Evolutionary conservation across 2,888 invertebrate genomes (phyloP), one percentile per base, ranked within the genome.

Genomic region (Andrena bucephala): DNA sequence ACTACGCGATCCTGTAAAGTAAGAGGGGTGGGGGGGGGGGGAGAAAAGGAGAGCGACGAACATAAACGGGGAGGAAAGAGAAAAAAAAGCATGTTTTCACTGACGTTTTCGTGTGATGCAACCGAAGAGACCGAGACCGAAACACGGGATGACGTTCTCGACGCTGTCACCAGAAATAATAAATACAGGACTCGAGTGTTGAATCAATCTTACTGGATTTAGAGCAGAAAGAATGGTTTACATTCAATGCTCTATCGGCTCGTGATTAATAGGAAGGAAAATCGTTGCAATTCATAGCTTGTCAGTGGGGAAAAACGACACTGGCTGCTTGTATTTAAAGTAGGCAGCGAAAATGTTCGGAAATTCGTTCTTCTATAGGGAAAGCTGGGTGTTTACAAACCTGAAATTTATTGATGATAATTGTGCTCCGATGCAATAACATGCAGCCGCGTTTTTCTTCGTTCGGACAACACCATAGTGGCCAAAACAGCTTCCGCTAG

Each of bases 41-140:
- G 13, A 4, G 13, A 13, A 13, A 42, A 4, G 4, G 42, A 42
- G 42, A 13, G 42, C 42, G 42, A 42, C 42, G 42, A 42, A 13
- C 42, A 42, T 13, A 1, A 42, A 42, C 42, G 42, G 0, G 13
- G 24, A 13, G 27, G 24, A 57, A 20, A 57, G 54, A 77, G 75
- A 50, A 63, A 85, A 63, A 85, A 80, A 74, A 33, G 70, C 54
- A 74, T 31, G 62, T 33, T 66, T 78, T 70, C 74, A 57, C 13
- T 70, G 60, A 31, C 8, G 20, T 62, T 65, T 65, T 29, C 42
- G n/a, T 1, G 29, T 65, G 57, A 36, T 29, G 67, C 77, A 72
- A 62, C 16, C n/a, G 4, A 7, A 42, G n/a, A 57, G 59, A 8
- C 48, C 8, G 10, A 62, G 27, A 63, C n/a, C 33, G 31, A 60